Evolutionary conservation across 37 sponge, comb jelly and placozoan genomes (phyloP).

Genomic region (Geodia barretti): DNA sequence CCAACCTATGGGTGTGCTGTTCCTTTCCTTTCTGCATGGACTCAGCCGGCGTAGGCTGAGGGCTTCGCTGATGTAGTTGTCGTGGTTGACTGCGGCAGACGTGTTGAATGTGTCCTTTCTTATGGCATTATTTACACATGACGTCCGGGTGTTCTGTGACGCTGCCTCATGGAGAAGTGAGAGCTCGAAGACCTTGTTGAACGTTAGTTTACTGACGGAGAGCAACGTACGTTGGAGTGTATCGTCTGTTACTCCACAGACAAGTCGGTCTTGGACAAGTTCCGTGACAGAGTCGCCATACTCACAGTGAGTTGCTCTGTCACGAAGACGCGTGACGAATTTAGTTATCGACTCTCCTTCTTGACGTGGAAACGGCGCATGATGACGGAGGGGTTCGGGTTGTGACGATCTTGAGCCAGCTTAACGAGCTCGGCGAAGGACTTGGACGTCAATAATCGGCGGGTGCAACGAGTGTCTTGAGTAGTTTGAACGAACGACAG

Average conservation of each 20-base stretch:
- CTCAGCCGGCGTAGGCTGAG: slow-evolving; percentile 3
- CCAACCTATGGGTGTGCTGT: neutral
- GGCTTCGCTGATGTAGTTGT: neutral
- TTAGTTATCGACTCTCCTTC: slow-evolving; percentile 7
- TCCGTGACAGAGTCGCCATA: slow-evolving; percentile 4
- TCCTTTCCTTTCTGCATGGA: slow-evolving; percentile 4
- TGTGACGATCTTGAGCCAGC: slow-evolving; percentile 1
- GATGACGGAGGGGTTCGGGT: slow-evolving; percentile 5
- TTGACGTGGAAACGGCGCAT: slow-evolving; percentile 24
- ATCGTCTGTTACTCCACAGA: slow-evolving; percentile 10
- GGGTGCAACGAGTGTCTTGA: slow-evolving; percentile 8
- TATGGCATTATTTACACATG: slow-evolving; percentile 9
- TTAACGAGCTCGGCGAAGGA: slow-evolving; percentile 2
- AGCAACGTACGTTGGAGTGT: slow-evolving; percentile 6
- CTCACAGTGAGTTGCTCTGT: slow-evolving; percentile 3
- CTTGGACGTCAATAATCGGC: neutral
- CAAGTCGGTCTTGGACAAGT: slow-evolving; percentile 13
- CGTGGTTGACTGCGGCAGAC: slow-evolving; percentile 2
- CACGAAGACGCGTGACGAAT: slow-evolving; percentile 1
- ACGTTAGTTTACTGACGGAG: neutral
- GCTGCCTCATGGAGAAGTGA: slow-evolving; percentile 13
- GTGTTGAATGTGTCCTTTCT: slow-evolving; percentile 24
- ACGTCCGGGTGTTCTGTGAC: neutral
- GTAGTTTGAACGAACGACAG: neutral
- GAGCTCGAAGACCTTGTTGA: slow-evolving; percentile 17